A percentile compares a stretch with the other conserved stretches of the same genome.
Conservation (phyloP, 53 echinoderm and acorn worm genomes). For the Echinometra lucunter region DNA sequence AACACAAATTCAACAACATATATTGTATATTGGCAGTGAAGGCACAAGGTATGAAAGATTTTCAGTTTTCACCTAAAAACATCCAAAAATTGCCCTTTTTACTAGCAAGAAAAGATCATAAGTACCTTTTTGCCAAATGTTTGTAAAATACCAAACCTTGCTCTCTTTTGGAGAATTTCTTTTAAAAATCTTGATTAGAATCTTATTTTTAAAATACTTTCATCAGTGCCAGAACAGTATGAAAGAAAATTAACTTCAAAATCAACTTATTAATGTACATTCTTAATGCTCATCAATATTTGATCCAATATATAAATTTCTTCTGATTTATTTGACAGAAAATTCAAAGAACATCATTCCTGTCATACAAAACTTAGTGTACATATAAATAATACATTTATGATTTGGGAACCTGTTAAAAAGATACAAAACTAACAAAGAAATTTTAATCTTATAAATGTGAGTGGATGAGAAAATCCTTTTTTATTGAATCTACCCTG, state of each 20-base stretch:
- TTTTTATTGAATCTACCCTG: constrained; percentile 13
- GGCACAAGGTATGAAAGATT: constrained; percentile 51
- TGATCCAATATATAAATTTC: background rate
- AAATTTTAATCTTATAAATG: background rate
- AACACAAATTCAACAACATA: constrained; percentile 10
- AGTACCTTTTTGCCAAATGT: background rate
- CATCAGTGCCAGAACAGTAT: background rate
- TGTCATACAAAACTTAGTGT: background rate
- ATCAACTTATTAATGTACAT: background rate
- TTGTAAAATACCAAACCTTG: background rate
- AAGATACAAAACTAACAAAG: background rate
- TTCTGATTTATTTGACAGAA: background rate
- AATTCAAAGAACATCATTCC: background rate
- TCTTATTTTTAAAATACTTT: background rate
- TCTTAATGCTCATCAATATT: background rate
- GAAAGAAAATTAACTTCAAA: background rate
- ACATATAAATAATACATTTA: background rate
- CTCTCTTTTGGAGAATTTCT: background rate
- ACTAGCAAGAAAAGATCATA: background rate
- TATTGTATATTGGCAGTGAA: constrained; percentile 53
- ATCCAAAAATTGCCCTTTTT: background rate
- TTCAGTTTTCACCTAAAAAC: background rate
- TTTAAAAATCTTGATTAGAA: background rate
- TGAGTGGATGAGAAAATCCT: background rate
- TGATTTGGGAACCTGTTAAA: background rate